phyloP scores from a whole-genome alignment of 2,113 vertebrate species.

The Calonectris borealis region DNA sequence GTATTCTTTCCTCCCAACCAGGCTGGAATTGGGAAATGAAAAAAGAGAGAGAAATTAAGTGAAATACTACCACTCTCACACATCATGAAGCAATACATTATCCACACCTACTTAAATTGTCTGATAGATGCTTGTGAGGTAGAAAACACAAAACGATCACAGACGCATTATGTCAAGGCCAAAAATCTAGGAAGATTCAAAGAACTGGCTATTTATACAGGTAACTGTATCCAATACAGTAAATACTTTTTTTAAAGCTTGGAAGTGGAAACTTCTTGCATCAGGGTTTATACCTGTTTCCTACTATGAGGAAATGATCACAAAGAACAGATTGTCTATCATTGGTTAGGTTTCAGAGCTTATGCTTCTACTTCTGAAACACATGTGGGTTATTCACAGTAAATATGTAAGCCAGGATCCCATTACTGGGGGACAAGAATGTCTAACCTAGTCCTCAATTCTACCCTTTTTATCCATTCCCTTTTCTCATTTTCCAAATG shows the following conservation, averaged over 20 bases:
- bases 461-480: neutral
- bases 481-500: neutral
- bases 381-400: neutral
- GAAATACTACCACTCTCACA: neutral
- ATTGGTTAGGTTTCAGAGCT: neutral
- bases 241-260: neutral
- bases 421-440: neutral
- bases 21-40: conserved; percentile 76
- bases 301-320: neutral
- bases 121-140: neutral
- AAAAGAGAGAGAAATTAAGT: neutral
- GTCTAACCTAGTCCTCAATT: neutral
- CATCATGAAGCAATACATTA: neutral
- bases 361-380: neutral
- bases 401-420: neutral
- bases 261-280: neutral
- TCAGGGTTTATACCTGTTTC: neutral
- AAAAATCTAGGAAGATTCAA: neutral
- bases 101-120: neutral
- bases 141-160: neutral
- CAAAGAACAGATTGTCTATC: neutral
- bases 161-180: neutral
- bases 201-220: neutral
- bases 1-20: conserved; percentile 97
- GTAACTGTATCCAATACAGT: neutral